phyloP scores from a whole-genome alignment of 1,140 invertebrate genomes.

The Lepidostoma basale region DNA sequence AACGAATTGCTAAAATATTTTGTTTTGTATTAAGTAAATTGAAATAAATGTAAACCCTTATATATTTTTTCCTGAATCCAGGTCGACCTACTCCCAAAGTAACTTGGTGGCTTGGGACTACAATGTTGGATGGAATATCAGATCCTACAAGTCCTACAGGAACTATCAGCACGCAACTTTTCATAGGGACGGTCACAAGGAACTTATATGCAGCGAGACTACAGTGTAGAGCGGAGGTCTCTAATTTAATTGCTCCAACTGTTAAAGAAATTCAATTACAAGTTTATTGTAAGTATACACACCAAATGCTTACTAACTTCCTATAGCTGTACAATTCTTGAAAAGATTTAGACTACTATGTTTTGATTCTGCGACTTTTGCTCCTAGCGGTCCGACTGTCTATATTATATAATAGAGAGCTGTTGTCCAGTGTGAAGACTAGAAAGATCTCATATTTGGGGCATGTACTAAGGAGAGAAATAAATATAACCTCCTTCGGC shows the following conservation, averaged over 20 bases:
- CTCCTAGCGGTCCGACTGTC: no score
- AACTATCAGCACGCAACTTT: conserved; percentile 69
- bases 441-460: no score
- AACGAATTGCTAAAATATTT: no score
- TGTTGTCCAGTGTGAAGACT: no score
- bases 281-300: conserved; percentile 70
- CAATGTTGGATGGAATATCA: conserved; percentile 69
- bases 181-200: conserved; percentile 66
- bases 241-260: conserved; percentile 61
- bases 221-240: conserved; percentile 74
- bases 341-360: no score
- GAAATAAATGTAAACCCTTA: background rate
- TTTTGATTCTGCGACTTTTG: no score
- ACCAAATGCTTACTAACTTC: no score
- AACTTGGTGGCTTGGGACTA: conserved; percentile 79
- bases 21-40: background rate
- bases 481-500: no score
- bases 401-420: no score
- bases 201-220: conserved; percentile 67
- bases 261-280: conserved; percentile 67
- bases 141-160: conserved; percentile 65
- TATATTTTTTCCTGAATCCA: conserved; percentile 49
- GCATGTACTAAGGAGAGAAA: no score
- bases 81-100: conserved; percentile 74
- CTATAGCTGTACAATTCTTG: no score